Percentiles rank a stretch among this genome's conserved stretches.
These are phyloP conservation scores for Trididemnum clinides DNA, from an alignment of 23 tunicate genomes.

Conservation along the genomic window DNA sequence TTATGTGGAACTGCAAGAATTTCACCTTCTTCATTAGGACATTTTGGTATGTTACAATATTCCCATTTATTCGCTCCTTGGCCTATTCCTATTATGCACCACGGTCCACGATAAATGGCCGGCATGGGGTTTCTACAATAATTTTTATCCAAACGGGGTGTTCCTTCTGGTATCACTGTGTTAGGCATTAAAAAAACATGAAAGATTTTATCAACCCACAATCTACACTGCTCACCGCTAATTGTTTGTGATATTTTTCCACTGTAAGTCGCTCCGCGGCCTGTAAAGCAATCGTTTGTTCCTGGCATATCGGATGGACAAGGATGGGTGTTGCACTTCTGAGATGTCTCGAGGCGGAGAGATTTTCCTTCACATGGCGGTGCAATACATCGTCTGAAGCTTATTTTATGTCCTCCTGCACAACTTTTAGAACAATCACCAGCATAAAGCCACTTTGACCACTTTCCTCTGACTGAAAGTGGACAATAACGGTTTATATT, in stretches of 20 bases:
- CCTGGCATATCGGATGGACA: constrained; percentile 52
- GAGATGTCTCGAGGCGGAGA: constrained; percentile 1
- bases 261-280: constrained; percentile 58
- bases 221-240: constrained; percentile 18
- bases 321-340: constrained; percentile 58
- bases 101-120: constrained; percentile 36
- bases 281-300: constrained; percentile 56
- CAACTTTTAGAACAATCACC: constrained; percentile 73
- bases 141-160: constrained; percentile 46
- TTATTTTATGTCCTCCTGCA: constrained; percentile 50
- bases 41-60: constrained; percentile 68
- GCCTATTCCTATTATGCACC: constrained; percentile 54
- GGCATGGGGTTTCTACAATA: constrained; percentile 79
- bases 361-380: constrained; percentile 67
- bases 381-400: constrained; percentile 47
- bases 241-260: constrained; percentile 34
- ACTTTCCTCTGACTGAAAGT: constrained; percentile 53
- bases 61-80: constrained; percentile 1
- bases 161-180: constrained; percentile 22
- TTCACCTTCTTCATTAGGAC: constrained; percentile 45
- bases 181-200: background rate
- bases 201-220: background rate
- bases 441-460: constrained; percentile 55
- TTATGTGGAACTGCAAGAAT: constrained; percentile 31
- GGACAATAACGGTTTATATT: constrained; percentile 53